Conservation (phyloP, 2,888 invertebrate genomes). For the Meta bourneti region DNA sequence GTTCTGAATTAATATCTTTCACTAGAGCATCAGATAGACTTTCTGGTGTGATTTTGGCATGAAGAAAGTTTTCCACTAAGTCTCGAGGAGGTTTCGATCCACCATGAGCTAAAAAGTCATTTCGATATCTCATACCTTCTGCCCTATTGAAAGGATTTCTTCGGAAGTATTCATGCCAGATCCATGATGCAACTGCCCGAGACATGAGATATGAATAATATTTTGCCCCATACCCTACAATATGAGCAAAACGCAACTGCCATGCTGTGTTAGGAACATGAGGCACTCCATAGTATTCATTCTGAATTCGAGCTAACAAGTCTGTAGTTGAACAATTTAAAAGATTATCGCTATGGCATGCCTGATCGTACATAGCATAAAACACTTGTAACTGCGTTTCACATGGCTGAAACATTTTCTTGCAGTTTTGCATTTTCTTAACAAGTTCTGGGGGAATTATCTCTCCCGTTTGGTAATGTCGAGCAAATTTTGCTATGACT, state of each 20-base stretch:
- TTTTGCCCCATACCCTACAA: slow-evolving; percentile 98
- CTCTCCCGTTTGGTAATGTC: slow-evolving; percentile 93
- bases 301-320: slow-evolving; percentile 88
- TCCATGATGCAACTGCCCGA: slow-evolving; percentile 93
- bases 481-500: slow-evolving; percentile 91
- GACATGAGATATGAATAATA: slow-evolving; percentile 99
- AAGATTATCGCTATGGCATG: slow-evolving; percentile 88
- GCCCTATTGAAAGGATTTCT: slow-evolving; percentile 86
- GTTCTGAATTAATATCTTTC: slow-evolving; percentile 64
- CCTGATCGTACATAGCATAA: slow-evolving; percentile 94
- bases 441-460: slow-evolving; percentile 90
- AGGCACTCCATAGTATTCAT: slow-evolving; percentile 91
- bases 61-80: slow-evolving; percentile 83
- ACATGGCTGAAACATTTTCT: slow-evolving; percentile 92
- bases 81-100: slow-evolving; percentile 91
- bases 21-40: slow-evolving; percentile 69
- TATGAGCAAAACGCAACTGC: slow-evolving; percentile 97
- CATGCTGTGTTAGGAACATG: slow-evolving; percentile 95
- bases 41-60: slow-evolving; percentile 67
- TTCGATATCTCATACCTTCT: slow-evolving; percentile 90
- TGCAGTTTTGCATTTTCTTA: slow-evolving; percentile 90
- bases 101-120: slow-evolving; percentile 90
- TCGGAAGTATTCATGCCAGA: slow-evolving; percentile 94
- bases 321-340: slow-evolving; percentile 85
- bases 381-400: slow-evolving; percentile 94